Evolutionary conservation across 1,140 invertebrate genomes (phyloP), one percentile per base, ranked within the genome.

Genomic region (Elymnias hypermnestra): DNA sequence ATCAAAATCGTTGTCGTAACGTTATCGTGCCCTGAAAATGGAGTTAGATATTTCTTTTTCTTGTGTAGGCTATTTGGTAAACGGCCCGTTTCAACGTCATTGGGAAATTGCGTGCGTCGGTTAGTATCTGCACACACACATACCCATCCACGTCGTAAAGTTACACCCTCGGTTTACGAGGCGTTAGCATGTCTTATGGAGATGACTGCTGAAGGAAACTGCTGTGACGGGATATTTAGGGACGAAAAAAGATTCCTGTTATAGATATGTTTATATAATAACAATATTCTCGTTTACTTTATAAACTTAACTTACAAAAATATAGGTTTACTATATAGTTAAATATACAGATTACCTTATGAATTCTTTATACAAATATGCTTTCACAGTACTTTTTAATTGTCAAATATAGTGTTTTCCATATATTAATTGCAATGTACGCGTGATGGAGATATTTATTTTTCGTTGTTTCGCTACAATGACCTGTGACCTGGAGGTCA

Each of bases 11-110:
- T n/a, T n/a, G 8, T 29, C 9, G 26, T 29, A 5, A 12, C 29
- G 6, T 8, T 8, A 14, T 15, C 29, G 29, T 31, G 12, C 17
- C 8, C n/a, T 31, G 26, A 2, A 21, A 18, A 42, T 10, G 9
- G n/a, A 14, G 19, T 19, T 6, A n/a, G 12, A 31, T 41, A 28
- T 43, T 33, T 22, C 33, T 36, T 37, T 45, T 37, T 45, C 33
- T 33, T 8, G 33, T 37, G 21, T 43, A 17, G 21, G 13, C 42
- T 45, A 45, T 45, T 35, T 45, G 4, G 19, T 45, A 37, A 45
- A 45, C 33, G 22, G 33, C 31, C 29, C 29, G 6, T 37, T 45
- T 35, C 31, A 23, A 45, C 33, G 33, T 45, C 42, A 35, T 44
- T 10, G 22, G 33, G 33, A 45, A 45, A 45, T 45, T 45, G 12